Conservation (phyloP, 2,888 invertebrate genomes). For the Sipha maydis region DNA sequence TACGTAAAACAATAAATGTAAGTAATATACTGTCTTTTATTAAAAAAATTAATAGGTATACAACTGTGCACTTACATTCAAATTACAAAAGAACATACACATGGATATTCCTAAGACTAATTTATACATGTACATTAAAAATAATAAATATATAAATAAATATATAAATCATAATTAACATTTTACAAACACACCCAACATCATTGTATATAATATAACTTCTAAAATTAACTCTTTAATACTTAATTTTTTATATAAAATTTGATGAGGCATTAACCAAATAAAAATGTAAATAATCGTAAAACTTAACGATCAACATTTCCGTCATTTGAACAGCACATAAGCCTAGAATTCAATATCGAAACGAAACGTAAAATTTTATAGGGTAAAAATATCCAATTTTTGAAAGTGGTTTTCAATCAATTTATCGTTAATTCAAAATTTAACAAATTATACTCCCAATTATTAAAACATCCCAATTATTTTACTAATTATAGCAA, state of each 20-base stretch:
- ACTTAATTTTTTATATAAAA: background rate
- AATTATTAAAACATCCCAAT: background rate
- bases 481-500: constrained; percentile 4
- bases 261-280: constrained; percentile 8
- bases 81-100: background rate
- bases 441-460: constrained; percentile 35
- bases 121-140: background rate
- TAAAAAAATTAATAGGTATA: too few relatives aligned
- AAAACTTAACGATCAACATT: constrained; percentile 25
- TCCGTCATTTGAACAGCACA: constrained; percentile 1
- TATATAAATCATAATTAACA: too few relatives aligned
- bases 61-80: background rate
- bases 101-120: background rate
- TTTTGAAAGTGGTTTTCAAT: constrained; percentile 20
- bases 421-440: background rate
- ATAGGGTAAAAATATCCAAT: constrained; percentile 24
- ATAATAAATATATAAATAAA: background rate
- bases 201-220: too few relatives aligned
- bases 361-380: constrained; percentile 40
- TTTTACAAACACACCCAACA: background rate
- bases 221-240: constrained; percentile 6
- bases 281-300: constrained; percentile 18
- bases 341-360: constrained; percentile 46
- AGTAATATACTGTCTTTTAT: background rate
- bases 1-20: background rate